Base-by-base conservation (phyloP, 2,113 vertebrate genomes). In the Tachysurus vachellii region DNA sequence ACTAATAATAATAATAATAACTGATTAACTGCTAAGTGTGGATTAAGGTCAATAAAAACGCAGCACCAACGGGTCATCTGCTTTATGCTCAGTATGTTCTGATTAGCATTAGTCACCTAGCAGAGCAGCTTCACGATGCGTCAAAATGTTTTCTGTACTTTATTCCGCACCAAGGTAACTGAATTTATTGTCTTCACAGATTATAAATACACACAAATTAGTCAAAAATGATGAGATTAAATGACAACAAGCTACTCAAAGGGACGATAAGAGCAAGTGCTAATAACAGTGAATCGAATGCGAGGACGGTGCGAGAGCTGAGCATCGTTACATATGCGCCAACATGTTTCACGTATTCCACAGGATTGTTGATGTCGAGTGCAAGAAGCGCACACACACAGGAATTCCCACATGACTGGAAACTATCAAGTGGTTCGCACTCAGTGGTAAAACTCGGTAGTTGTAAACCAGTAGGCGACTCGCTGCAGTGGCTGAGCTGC, bases 331-430 rank as follows among this genome's bases (percentile, higher is more conserved):
- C 36, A 31, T 31, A 47, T 14, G 16, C 2, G 21, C 16, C 17
- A 57, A 57, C 23, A 61, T 11, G 57, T 85, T 44, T 57, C 42
- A 7, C 17, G 11, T 85, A 8, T 42, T 85, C 23, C 36, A 76
- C 23, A 50, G 70, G 70, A 85, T 28, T 3, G 31, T 13, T 21
- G 54, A 44, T 59, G 79, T 59, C 21, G 31, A 79, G 75, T 53
- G 75, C 75, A 76, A 73, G 42, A 73, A 73, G 42, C 36, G 26
- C 61, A 66, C 66, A 31, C 82, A 54, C 47, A n/a, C 21, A 71
- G 50, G 62, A 83, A 53, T 12, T 36, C 47, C 17, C 64, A 56
- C 13, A 12, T 31, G 16, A 83, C 19, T 1, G 61, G 23, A 50
- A 82, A 64, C 16, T 16, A 53, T 70, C 53, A 28, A 16, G 53